phyloP scores from a whole-genome alignment of 2,888 invertebrate genomes.

The Synanthedon vespiformis region DNA sequence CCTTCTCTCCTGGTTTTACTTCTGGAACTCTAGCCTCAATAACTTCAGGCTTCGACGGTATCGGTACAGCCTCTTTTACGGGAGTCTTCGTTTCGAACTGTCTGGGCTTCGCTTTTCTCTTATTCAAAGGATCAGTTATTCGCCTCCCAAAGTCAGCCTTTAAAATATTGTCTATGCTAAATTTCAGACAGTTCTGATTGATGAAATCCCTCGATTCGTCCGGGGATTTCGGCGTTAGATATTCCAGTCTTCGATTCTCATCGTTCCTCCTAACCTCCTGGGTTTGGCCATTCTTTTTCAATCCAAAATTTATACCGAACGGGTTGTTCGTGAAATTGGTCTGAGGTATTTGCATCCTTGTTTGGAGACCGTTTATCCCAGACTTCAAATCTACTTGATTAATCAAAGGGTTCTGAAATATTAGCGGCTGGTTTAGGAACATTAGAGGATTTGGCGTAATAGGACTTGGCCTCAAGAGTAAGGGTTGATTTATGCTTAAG shows the following conservation, averaged over 20 bases:
- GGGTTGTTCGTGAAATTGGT: slow-evolving; percentile 33
- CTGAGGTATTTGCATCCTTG: slow-evolving; percentile 39
- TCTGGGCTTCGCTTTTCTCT: slow-evolving; percentile 60
- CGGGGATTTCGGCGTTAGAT: slow-evolving; percentile 41
- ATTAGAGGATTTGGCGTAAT: slow-evolving; percentile 62
- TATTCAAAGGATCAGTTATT: slow-evolving; percentile 76
- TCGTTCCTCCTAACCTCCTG: slow-evolving; percentile 37
- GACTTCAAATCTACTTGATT: slow-evolving; percentile 48
- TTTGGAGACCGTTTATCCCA: slow-evolving; percentile 25
- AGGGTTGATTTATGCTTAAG: slow-evolving; percentile 49
- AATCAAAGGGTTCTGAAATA: slow-evolving; percentile 55
- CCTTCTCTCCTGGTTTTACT: slow-evolving; percentile 45
- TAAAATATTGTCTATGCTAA: slow-evolving; percentile 88
- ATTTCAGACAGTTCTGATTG: slow-evolving; percentile 75
- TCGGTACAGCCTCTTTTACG: slow-evolving; percentile 32
- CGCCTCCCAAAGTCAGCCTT: slow-evolving; percentile 86
- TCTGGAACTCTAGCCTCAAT: slow-evolving; percentile 50
- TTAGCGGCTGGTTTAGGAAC: slow-evolving; percentile 59
- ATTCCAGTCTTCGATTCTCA: slow-evolving; percentile 41
- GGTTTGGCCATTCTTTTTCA: slow-evolving; percentile 28
- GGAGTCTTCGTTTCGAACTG: slow-evolving; percentile 38
- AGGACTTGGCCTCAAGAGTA: slow-evolving; percentile 55
- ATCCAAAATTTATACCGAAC: slow-evolving; percentile 43
- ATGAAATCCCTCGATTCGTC: slow-evolving; percentile 54
- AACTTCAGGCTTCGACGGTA: slow-evolving; percentile 27